phyloP scores from a whole-genome alignment of 2,113 vertebrate genomes.

The Coracopsis vasa region DNA sequence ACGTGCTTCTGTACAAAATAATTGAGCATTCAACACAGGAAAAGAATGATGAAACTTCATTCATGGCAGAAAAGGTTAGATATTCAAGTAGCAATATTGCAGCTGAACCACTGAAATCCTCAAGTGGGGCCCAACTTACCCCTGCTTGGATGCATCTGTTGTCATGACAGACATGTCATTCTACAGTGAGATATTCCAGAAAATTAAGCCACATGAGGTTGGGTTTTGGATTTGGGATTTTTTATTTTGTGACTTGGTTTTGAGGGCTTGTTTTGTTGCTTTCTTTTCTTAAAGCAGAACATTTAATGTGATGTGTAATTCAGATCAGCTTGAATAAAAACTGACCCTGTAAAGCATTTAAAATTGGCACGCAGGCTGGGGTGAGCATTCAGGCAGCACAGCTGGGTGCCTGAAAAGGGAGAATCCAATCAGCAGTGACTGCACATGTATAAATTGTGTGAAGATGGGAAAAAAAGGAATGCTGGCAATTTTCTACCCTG shows the following conservation, averaged over 20 bases:
- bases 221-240: background rate
- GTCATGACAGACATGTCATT: background rate
- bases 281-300: background rate
- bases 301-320: background rate
- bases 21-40: rapidly evolving
- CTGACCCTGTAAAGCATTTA: background rate
- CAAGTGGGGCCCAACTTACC: background rate
- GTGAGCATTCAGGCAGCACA: constrained; percentile 10
- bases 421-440: background rate
- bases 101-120: background rate
- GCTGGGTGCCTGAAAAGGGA: background rate
- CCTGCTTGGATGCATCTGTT: background rate
- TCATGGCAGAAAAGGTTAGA: background rate
- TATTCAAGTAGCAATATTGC: background rate
- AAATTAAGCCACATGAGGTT: background rate
- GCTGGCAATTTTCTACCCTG: background rate
- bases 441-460: background rate
- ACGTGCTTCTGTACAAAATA: background rate
- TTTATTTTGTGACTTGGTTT: background rate
- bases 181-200: background rate
- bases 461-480: background rate
- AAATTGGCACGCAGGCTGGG: background rate
- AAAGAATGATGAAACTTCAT: background rate
- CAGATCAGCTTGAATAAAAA: background rate
- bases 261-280: background rate